Conservation (phyloP, 2,797 vertebrate species). For the Propithecus perrieri region DNA sequence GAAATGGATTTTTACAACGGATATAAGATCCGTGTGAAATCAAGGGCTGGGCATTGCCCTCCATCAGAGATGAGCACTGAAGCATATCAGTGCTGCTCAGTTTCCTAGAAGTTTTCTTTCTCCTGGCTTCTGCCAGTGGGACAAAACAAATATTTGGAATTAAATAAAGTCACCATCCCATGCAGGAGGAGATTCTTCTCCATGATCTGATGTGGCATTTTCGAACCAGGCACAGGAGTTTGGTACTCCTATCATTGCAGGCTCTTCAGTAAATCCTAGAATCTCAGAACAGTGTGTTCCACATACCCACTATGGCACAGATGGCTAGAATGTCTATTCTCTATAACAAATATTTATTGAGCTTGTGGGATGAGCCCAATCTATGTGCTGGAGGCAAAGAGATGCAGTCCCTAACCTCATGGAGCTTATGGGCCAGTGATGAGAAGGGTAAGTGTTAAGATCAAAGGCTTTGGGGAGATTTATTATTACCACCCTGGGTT, state of each 20-base stretch:
- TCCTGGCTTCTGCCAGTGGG: not conserved
- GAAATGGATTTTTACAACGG: not conserved
- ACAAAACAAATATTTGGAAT: not conserved
- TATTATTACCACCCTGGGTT: not conserved
- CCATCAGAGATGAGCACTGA: not conserved
- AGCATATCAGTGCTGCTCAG: not conserved
- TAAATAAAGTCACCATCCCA: not conserved
- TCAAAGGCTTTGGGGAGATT: not conserved
- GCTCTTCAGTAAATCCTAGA: not conserved
- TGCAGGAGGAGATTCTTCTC: not conserved
- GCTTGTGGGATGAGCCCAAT: not conserved
- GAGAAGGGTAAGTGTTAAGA: not conserved
- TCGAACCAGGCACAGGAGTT: not conserved
- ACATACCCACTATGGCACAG: not conserved
- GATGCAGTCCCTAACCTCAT: not conserved
- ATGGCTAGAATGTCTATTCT: not conserved
- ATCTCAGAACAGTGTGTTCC: not conserved
- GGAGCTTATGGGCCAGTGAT: not conserved
- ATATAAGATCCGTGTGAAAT: not conserved
- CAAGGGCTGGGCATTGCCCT: not conserved
- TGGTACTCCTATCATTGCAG: not conserved
- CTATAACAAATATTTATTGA: not conserved
- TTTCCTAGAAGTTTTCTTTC: not conserved
- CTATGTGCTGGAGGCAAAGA: not conserved
- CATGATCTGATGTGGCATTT: not conserved